Conservation (phyloP, 2,797 vertebrate genomes). For the Argya squamiceps region DNA sequence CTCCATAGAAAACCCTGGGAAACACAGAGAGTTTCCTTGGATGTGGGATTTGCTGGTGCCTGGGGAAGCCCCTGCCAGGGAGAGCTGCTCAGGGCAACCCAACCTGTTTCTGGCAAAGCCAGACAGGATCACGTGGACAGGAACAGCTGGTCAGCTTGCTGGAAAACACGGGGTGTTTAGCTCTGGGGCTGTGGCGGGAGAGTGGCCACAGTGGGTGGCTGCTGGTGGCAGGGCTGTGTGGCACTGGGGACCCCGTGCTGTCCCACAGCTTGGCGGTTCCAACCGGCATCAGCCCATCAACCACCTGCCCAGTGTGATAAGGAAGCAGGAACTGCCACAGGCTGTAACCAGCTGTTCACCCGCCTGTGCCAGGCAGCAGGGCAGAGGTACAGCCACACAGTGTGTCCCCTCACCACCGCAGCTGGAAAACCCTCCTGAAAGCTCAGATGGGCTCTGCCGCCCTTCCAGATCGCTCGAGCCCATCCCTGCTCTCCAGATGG, state of each 20-base stretch:
- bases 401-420: rapidly evolving
- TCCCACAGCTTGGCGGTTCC: rapidly evolving
- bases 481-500: neutral
- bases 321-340: neutral
- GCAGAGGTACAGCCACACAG: neutral
- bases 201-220: neutral
- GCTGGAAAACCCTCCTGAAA: neutral
- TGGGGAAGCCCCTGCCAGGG: neutral
- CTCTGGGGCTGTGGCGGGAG: neutral
- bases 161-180: neutral
- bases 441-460: neutral
- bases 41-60: neutral
- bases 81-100: neutral
- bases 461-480: neutral
- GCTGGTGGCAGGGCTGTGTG: neutral
- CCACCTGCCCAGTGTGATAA: neutral
- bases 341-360: neutral
- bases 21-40: neutral
- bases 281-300: neutral
- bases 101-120: neutral
- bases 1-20: neutral
- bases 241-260: rapidly evolving
- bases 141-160: neutral
- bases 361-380: neutral
- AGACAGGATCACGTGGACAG: rapidly evolving